These are phyloP conservation scores for Drosophila bocqueti DNA, from an alignment of 1,140 invertebrate genomes.

Conservation along the genomic window DNA sequence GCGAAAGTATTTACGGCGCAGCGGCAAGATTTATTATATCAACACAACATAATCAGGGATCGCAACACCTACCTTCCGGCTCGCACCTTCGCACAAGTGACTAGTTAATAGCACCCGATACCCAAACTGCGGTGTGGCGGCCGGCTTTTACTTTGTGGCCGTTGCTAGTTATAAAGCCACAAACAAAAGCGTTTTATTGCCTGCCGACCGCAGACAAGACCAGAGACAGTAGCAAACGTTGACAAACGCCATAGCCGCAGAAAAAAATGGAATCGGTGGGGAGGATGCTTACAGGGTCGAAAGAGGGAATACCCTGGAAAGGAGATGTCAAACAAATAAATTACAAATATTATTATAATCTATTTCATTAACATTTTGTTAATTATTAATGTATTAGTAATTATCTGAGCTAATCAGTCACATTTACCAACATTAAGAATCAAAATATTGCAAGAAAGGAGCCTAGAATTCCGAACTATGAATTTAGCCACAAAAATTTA, in stretches of 20 bases:
- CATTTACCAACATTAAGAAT: neutral
- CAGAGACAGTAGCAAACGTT: slow-evolving; percentile 45
- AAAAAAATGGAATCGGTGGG: slow-evolving; percentile 9
- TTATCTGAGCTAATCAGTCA: neutral
- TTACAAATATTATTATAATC: neutral
- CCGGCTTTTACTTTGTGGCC: slow-evolving; percentile 48
- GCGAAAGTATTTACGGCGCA: slow-evolving; percentile 26
- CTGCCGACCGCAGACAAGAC: slow-evolving; percentile 51
- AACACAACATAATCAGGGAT: slow-evolving; percentile 39
- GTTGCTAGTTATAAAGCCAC: slow-evolving; percentile 44
- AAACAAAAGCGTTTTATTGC: slow-evolving; percentile 75
- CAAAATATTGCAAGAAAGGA: accelerated
- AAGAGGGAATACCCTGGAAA: neutral
- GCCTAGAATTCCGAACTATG: neutral
- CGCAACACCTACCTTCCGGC: slow-evolving; percentile 9
- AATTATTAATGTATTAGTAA: neutral
- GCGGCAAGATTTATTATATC: slow-evolving; percentile 45
- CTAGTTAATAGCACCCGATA: slow-evolving; percentile 63
- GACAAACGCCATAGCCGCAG: slow-evolving; percentile 38
- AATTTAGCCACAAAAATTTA: neutral
- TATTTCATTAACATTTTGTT: neutral
- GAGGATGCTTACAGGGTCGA: neutral
- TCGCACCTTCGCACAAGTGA: slow-evolving; percentile 43
- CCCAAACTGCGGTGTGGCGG: slow-evolving; percentile 8
- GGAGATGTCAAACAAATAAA: accelerated